Base-by-base conservation (phyloP, 2,113 vertebrate species). In the Choloepus hoffmanni region DNA sequence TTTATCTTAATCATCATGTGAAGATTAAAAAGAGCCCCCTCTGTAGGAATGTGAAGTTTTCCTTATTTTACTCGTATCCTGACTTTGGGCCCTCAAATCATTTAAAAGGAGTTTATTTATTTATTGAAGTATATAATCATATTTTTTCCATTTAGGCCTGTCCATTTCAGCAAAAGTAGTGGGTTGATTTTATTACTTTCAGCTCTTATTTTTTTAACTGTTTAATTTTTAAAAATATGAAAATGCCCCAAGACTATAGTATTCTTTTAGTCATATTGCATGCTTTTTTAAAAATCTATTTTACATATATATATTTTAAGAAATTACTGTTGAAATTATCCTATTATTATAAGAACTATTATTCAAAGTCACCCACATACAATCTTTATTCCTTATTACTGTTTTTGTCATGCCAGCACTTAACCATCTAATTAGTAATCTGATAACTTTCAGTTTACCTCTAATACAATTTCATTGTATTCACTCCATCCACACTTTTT, bases 251-350 rank as follows among this genome's bases (percentile, higher is more conserved):
- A 74, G 12, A 82, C 0, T 50, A 26, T 18, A 86, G 33, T 40
- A 83, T 85, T 19, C 5, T 88, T 95, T 96, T 78, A 94, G 23
- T 90, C n/a, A 76, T 23, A 84, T 15, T 89, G 8, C 67, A 19
- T 90, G 43, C 7, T 91, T 85, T 93, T 95, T 95, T 86, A 36
- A 36, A 43, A 45, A 62, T 30, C 36, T 92, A 33, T 89, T 81
- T 30, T 86, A 83, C 68, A 89, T 83, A 78, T 76, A 55, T 16
- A 63, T 95, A 95, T 90, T 92, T 92, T 94, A 92, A 79, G 68
- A 95, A 94, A 91, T 85, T 74, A 43, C 7, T 85, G 15, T 60
- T 86, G 63, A 92, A 96, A 94, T 94, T 92, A 79, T 43, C 24
- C 74, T 68, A 16, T 84, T 94, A 81, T 95, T 90, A 43, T 78